A percentile compares a stretch with the other conserved stretches of the same genome.
Evolutionary conservation across 2,797 vertebrate species (phyloP).

Genomic region (Rousettus madagascariensis): DNA sequence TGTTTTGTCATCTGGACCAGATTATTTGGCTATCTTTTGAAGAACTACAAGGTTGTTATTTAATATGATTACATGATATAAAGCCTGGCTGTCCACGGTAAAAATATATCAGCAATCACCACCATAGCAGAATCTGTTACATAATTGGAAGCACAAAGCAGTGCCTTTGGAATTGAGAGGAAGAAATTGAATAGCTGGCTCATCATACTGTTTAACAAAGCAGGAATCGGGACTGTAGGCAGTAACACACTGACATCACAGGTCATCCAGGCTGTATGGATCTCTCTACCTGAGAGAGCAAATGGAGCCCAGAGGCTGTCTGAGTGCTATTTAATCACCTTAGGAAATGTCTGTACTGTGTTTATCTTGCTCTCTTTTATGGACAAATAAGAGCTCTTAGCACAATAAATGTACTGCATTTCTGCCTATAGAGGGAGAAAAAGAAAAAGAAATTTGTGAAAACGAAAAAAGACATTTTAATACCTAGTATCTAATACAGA

Average conservation of each 20-base stretch:
- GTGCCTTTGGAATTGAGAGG: conserved; percentile 80
- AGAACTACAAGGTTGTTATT: conserved; percentile 81
- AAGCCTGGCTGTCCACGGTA: conserved; percentile 77
- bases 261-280: conserved; percentile 78
- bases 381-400: conserved; percentile 70
- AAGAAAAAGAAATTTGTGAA: conserved; percentile 23
- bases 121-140: conserved; percentile 83
- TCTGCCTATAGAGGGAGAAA: background rate
- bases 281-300: conserved; percentile 71
- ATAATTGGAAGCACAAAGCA: conserved; percentile 82
- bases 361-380: conserved; percentile 75
- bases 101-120: conserved; percentile 81
- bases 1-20: conserved; percentile 73
- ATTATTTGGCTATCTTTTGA: conserved; percentile 78
- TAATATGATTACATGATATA: conserved; percentile 82
- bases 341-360: conserved; percentile 70
- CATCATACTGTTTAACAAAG: conserved; percentile 80
- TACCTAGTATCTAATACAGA: background rate
- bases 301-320: conserved; percentile 72
- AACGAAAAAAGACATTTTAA: conserved; percentile 30
- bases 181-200: conserved; percentile 83
- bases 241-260: conserved; percentile 74
- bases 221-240: conserved; percentile 75
- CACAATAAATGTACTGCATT: conserved; percentile 69
- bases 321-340: conserved; percentile 79